Evolutionary conservation across 2,797 vertebrate species (phyloP).

Genomic region (Agapornis canus): DNA sequence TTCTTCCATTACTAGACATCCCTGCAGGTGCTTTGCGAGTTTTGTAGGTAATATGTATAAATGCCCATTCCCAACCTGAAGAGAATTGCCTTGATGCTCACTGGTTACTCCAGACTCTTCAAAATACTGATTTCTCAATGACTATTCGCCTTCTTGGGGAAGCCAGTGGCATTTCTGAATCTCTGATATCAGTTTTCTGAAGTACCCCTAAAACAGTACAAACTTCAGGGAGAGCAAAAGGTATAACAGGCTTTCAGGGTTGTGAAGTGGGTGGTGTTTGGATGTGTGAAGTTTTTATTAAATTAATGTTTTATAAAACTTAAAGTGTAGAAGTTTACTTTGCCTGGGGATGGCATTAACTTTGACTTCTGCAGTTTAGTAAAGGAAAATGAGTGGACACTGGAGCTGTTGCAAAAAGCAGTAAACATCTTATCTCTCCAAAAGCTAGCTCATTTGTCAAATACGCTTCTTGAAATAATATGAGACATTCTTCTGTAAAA

Average conservation of each 20-base stretch:
- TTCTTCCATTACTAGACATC: neutral
- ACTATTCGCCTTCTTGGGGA: neutral
- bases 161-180: neutral
- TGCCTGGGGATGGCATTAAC: neutral
- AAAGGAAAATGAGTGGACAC: neutral
- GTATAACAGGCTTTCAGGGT: neutral
- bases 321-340: slow-evolving; percentile 12
- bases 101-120: neutral
- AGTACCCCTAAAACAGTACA: neutral
- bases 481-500: neutral
- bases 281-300: neutral
- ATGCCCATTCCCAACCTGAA: neutral
- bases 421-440: neutral
- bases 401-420: neutral
- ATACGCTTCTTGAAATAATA: neutral
- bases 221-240: neutral
- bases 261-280: neutral
- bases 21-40: neutral
- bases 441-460: neutral
- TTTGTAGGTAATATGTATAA: neutral
- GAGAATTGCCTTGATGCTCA: neutral
- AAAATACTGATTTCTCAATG: neutral
- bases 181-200: neutral
- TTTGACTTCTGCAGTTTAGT: slow-evolving; percentile 12
- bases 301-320: slow-evolving; percentile 11